Evolutionary conservation across 2,888 invertebrate species (phyloP).

Genomic region (Ditula angustiorana): DNA sequence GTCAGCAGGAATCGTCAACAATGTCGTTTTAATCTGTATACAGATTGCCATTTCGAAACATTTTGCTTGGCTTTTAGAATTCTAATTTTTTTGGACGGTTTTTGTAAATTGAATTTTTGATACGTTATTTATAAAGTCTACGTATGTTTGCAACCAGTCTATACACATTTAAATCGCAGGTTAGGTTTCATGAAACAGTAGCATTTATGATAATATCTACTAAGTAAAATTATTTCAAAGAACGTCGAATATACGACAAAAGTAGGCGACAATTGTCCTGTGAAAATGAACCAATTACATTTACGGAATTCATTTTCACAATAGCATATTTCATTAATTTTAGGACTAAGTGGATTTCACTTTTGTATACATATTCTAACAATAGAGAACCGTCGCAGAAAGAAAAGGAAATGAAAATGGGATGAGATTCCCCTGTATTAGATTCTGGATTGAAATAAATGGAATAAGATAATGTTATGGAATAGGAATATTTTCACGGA

Average conservation of each 20-base stretch:
- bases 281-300: slow-evolving; percentile 30
- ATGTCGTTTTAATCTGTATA: slow-evolving; percentile 4
- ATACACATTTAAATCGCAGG: too few species aligned
- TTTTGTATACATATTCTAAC: slow-evolving; percentile 51
- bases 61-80: background rate
- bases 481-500: slow-evolving; percentile 30
- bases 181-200: too few species aligned
- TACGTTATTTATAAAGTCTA: background rate
- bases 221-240: background rate
- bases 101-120: background rate
- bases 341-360: slow-evolving; percentile 50
- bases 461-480: slow-evolving; percentile 43
- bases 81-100: too few species aligned
- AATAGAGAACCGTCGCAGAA: slow-evolving; percentile 52
- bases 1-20: slow-evolving; percentile 33
- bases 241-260: background rate
- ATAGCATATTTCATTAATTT: slow-evolving; percentile 48
- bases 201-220: background rate
- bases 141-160: too few species aligned
- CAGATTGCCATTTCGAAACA: background rate
- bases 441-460: slow-evolving; percentile 48
- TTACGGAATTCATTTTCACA: slow-evolving; percentile 41
- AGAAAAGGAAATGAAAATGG: slow-evolving; percentile 59
- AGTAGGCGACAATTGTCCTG: slow-evolving; percentile 10
- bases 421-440: slow-evolving; percentile 50